Percentiles rank a stretch among this genome's conserved stretches.
These are phyloP conservation scores for Orcinus orca DNA, from an alignment of 2,113 vertebrate genomes.

Conservation along the genomic window DNA sequence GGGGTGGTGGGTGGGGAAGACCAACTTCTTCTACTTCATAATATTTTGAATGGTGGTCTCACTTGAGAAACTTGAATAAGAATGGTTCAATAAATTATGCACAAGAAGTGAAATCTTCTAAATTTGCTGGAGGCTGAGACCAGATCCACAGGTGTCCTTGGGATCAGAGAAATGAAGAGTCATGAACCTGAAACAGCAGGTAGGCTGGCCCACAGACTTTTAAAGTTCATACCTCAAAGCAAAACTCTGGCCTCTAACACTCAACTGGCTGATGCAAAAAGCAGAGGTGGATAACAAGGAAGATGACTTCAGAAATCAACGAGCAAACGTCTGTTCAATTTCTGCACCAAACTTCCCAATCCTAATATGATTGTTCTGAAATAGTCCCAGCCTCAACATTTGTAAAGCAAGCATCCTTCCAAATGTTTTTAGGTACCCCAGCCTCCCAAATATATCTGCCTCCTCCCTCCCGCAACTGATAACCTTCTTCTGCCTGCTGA, in stretches of 20 bases:
- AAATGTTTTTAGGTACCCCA: background rate
- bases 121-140: background rate
- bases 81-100: background rate
- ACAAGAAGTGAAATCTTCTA: conserved; percentile 2
- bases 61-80: background rate
- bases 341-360: background rate
- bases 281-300: background rate
- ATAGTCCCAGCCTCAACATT: background rate
- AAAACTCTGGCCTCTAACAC: background rate
- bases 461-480: background rate
- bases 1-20: background rate
- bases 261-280: background rate
- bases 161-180: background rate
- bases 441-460: background rate
- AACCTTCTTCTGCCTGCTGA: background rate
- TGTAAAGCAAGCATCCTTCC: background rate
- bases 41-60: background rate
- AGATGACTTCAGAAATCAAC: background rate
- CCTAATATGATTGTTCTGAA: background rate
- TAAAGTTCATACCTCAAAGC: background rate
- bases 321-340: background rate
- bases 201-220: background rate
- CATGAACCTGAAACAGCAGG: background rate
- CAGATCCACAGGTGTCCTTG: background rate
- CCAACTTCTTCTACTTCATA: background rate